Evolutionary conservation across 2,113 vertebrate genomes (phyloP).

Genomic region (Stercorarius parasiticus): DNA sequence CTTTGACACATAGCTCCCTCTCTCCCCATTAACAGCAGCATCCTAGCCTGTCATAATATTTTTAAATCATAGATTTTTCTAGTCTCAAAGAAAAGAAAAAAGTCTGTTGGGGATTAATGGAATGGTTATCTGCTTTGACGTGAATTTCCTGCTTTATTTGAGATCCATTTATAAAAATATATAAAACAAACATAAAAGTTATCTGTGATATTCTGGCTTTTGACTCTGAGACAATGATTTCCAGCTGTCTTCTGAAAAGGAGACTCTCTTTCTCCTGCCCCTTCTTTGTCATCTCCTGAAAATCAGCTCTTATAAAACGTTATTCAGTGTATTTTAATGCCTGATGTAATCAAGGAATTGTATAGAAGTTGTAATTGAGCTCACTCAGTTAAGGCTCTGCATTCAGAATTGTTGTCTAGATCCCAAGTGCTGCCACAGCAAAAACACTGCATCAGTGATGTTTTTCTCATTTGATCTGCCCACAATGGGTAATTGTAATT

Average conservation of each 20-base stretch:
- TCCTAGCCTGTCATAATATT: not conserved
- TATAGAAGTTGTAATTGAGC: not conserved
- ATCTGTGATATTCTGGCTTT: not conserved
- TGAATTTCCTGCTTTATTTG: not conserved
- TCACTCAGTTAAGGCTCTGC: not conserved
- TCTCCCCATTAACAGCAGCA: not conserved
- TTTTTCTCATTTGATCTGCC: conserved; percentile 40
- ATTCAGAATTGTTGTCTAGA: not conserved
- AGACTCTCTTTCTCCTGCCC: not conserved
- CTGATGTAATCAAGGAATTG: not conserved
- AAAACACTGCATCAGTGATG: not conserved
- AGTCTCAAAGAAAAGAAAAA: not conserved
- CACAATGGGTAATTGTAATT: conserved; percentile 23
- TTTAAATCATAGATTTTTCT: not conserved
- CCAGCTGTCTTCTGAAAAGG: not conserved
- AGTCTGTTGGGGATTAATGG: not conserved
- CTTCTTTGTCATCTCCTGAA: not conserved
- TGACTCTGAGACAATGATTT: not conserved
- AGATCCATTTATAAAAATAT: not conserved
- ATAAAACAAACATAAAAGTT: not conserved
- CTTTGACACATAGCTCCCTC: not conserved
- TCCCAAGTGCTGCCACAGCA: not conserved
- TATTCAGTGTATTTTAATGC: not conserved
- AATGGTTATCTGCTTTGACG: not conserved
- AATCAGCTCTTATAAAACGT: not conserved